These are phyloP conservation scores for Syrrhaptes paradoxus DNA, from an alignment of 2,113 vertebrate genomes.

Conservation along the genomic window DNA sequence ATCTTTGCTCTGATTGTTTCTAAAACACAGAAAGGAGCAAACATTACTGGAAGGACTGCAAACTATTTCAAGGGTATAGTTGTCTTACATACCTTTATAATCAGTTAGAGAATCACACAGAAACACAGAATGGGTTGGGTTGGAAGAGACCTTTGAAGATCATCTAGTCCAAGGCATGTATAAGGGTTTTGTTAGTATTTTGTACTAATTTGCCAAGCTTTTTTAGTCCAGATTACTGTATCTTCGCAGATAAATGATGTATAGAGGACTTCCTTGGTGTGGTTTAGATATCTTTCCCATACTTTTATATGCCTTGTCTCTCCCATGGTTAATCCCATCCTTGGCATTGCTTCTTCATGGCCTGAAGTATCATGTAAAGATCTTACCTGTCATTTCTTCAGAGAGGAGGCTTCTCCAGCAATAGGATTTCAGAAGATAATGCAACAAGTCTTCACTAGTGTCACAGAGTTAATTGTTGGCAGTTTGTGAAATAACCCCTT, in stretches of 20 bases:
- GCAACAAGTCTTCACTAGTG: not conserved
- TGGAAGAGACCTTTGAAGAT: too few relatives aligned
- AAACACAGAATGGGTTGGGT: too few relatives aligned
- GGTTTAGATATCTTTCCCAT: not conserved
- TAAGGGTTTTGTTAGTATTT: not conserved
- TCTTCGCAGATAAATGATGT: not conserved
- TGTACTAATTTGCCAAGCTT: not conserved
- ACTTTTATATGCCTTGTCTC: not conserved
- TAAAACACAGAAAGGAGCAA: not conserved
- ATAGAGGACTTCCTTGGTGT: not conserved
- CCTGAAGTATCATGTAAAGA: too few relatives aligned
- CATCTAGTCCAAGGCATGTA: not conserved
- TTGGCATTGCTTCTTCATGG: not conserved
- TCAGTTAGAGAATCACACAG: not conserved
- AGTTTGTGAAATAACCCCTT: not conserved
- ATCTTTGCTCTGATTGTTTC: not conserved
- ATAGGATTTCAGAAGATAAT: too few relatives aligned
- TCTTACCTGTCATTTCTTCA: too few relatives aligned
- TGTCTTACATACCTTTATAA: not conserved
- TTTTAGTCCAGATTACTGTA: not conserved
- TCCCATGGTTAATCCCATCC: not conserved
- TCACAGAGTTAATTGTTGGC: not conserved
- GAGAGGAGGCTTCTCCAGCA: too few relatives aligned
- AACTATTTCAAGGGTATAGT: not conserved
- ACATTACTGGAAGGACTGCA: not conserved